These are phyloP conservation scores for Epistrophe grossulariae DNA, from an alignment of 2,888 invertebrate genomes.

Conservation along the genomic window DNA sequence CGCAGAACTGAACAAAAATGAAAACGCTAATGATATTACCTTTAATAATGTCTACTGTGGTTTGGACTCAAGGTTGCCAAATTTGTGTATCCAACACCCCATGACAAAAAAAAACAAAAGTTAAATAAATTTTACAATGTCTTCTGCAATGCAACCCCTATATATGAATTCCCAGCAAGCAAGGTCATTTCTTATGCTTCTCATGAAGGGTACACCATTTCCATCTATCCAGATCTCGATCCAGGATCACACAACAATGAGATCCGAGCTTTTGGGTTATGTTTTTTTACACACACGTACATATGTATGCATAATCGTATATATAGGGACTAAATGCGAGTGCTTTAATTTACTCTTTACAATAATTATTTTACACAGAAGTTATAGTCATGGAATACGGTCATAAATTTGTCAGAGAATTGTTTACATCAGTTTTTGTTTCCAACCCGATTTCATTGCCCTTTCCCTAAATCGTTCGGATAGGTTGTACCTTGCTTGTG, in stretches of 20 bases:
- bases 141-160: constrained; percentile 21
- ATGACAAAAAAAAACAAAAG: constrained; percentile 25
- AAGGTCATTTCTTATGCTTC: constrained; percentile 73
- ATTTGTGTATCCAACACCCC: constrained; percentile 29
- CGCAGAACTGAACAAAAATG: no score
- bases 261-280: constrained; percentile 2
- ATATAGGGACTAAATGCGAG: background rate
- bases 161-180: constrained; percentile 46
- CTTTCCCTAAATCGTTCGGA: constrained; percentile 21
- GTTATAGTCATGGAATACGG: constrained; percentile 74
- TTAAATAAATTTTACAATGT: constrained; percentile 67
- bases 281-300: background rate
- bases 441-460: constrained; percentile 54
- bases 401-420: constrained; percentile 74
- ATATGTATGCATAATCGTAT: no score
- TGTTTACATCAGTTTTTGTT: constrained; percentile 63
- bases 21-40: no score
- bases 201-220: constrained; percentile 62
- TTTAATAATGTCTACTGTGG: no score
- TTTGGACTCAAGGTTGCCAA: constrained; percentile 48
- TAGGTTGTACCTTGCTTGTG: constrained; percentile 38
- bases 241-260: background rate
- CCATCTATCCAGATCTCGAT: constrained; percentile 44
- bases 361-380: constrained; percentile 73
- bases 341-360: constrained; percentile 69